Percentiles rank a stretch among this genome's conserved stretches.
Evolutionary conservation across 2,797 vertebrate genomes (phyloP).

Genomic region (Eulemur albifrons): DNA sequence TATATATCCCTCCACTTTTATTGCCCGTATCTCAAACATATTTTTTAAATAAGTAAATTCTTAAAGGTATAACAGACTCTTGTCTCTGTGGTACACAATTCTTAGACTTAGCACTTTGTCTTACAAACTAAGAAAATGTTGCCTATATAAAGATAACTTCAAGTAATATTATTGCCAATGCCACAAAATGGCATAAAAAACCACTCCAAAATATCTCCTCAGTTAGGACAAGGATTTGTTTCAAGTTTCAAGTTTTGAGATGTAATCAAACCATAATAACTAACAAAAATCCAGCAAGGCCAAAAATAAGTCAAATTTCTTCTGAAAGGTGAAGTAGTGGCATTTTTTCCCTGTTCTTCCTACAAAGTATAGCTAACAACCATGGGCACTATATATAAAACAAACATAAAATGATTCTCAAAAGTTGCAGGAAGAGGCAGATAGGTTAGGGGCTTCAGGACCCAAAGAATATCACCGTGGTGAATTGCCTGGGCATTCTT

Average conservation of each 20-base stretch:
- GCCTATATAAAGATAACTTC: slow-evolving; percentile 11
- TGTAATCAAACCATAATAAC: slow-evolving; percentile 16
- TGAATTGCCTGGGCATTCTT: neutral
- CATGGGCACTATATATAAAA: neutral
- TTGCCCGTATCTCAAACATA: neutral
- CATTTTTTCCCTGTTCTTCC: neutral
- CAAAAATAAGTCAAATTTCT: neutral
- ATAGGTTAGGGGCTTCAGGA: neutral
- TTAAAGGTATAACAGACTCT: slow-evolving; percentile 19
- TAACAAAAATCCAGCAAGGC: neutral
- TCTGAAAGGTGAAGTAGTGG: neutral
- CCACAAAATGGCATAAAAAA: neutral
- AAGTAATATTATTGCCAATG: neutral
- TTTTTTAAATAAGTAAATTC: neutral
- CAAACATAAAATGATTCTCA: neutral
- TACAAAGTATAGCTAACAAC: neutral
- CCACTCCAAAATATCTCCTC: neutral
- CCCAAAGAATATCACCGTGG: neutral
- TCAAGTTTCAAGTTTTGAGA: neutral
- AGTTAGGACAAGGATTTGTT: neutral
- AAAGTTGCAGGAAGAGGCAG: neutral
- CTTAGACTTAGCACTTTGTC: neutral
- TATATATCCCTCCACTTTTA: neutral
- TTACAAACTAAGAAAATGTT: slow-evolving; percentile 31
- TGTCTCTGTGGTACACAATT: neutral